Evolutionary conservation across 1,140 invertebrate genomes (phyloP).

Genomic region (Drosophila littoralis): DNA sequence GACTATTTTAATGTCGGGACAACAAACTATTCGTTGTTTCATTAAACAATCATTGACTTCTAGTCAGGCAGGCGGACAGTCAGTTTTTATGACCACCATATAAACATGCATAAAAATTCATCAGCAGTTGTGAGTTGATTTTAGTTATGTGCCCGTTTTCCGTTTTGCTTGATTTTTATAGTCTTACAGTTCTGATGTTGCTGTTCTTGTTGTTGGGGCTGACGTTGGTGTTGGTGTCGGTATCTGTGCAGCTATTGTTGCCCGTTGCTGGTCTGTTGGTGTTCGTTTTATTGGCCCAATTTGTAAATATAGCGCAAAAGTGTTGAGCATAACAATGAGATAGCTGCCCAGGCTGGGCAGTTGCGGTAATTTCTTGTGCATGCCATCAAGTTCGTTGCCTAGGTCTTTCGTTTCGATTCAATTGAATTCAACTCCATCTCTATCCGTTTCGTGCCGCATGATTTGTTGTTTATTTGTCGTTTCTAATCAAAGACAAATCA

Average conservation of each 20-base stretch:
- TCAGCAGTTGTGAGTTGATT: constrained; percentile 67
- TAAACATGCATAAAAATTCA: constrained; percentile 82
- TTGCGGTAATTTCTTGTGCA: constrained; percentile 48
- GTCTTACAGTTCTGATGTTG: constrained; percentile 67
- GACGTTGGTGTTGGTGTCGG: not conserved
- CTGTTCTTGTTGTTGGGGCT: not conserved
- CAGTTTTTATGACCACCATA: constrained; percentile 72
- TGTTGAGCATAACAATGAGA: constrained; percentile 78
- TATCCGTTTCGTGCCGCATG: constrained; percentile 68
- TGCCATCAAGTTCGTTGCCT: constrained; percentile 72
- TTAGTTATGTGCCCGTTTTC: constrained; percentile 61
- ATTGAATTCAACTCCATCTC: constrained; percentile 29
- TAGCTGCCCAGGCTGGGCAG: constrained; percentile 5
- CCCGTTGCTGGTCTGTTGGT: constrained; percentile 48
- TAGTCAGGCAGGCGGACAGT: constrained; percentile 38
- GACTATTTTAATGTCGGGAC: constrained; percentile 63
- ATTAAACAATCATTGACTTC: constrained; percentile 81
- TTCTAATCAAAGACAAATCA: constrained; percentile 73
- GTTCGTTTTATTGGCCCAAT: constrained; percentile 83
- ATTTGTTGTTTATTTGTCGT: constrained; percentile 83
- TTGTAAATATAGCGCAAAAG: constrained; percentile 82
- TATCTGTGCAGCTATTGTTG: constrained; percentile 4
- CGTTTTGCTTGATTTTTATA: constrained; percentile 63
- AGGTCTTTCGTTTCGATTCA: constrained; percentile 65
- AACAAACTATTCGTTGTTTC: constrained; percentile 53